A percentile compares a stretch with the other conserved stretches of the same genome.
Evolutionary conservation across 2,888 invertebrate genomes (phyloP).

Genomic region (Rhamphomyia laevipes): DNA sequence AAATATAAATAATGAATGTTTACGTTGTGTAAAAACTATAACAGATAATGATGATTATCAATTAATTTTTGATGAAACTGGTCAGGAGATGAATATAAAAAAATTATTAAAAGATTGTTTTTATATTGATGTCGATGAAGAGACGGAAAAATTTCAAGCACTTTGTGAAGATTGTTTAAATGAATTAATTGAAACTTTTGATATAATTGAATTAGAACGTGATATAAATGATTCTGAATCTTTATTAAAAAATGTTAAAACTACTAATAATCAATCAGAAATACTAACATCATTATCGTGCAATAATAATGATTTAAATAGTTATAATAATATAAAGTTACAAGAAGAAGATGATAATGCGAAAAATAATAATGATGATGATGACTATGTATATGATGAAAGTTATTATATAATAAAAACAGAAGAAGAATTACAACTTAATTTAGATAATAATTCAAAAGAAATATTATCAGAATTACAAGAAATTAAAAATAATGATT

Average conservation of each 20-base stretch:
- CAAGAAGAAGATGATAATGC: background rate
- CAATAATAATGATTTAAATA: no score
- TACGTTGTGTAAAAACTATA: constrained; percentile 20
- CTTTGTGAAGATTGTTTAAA: constrained; percentile 27
- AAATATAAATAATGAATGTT: constrained; percentile 22
- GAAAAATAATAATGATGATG: no score
- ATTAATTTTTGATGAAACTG: constrained; percentile 30
- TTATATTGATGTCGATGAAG: constrained; percentile 16
- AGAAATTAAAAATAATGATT: no score
- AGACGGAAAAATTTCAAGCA: constrained; percentile 15
- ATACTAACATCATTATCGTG: no score
- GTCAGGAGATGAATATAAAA: constrained; percentile 25
- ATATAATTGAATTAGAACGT: constrained; percentile 23
- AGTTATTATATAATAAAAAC: no score
- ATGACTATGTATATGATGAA: background rate
- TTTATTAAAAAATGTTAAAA: no score
- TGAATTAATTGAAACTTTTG: constrained; percentile 26
- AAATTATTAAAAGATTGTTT: constrained; percentile 23
- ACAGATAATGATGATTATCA: constrained; percentile 19
- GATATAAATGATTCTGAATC: no score
- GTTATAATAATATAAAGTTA: no score
- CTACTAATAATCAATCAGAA: no score
- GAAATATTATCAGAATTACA: no score
- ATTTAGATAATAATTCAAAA: no score
- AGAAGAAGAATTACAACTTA: no score